A percentile compares a stretch with the other conserved stretches of the same genome.
Evolutionary conservation across 2,888 invertebrate genomes (phyloP).

Genomic region (Salpingus planirostris): DNA sequence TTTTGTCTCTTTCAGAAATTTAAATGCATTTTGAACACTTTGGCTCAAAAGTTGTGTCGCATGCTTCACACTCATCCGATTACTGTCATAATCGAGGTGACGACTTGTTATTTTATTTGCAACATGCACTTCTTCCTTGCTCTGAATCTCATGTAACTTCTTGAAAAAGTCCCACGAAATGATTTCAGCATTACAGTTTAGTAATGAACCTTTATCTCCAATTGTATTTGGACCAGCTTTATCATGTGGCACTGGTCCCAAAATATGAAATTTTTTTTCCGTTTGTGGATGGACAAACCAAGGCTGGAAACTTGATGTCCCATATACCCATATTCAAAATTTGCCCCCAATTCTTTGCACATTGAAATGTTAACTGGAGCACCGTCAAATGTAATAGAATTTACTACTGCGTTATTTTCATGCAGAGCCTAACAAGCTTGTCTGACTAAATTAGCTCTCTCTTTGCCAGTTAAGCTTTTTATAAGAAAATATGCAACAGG

Average conservation of each 20-base stretch:
- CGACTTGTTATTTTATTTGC: not conserved
- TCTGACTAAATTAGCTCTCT: not conserved
- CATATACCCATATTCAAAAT: not conserved
- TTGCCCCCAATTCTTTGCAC: not conserved
- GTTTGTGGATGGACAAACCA: slow-evolving; percentile 1
- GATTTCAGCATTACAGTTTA: slow-evolving; percentile 5
- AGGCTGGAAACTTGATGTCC: not conserved
- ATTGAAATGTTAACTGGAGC: not conserved
- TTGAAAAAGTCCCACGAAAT: slow-evolving; percentile 16
- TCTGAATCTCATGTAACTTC: slow-evolving; percentile 15
- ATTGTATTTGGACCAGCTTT: slow-evolving; percentile 1
- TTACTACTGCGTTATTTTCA: not conserved
- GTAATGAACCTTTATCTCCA: slow-evolving; percentile 1
- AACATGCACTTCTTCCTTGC: slow-evolving; percentile 7
- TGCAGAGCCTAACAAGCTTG: not conserved
- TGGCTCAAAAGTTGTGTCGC: not conserved
- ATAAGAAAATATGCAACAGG: not conserved
- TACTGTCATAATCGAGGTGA: not conserved
- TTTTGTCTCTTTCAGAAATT: not conserved
- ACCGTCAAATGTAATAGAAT: slow-evolving; percentile 2
- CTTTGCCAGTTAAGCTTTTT: not conserved
- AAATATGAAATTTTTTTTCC: slow-evolving; percentile 1
- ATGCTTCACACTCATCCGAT: not conserved
- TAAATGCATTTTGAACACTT: not conserved
- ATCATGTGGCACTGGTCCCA: slow-evolving; percentile 4